These are phyloP conservation scores for Rhynchotus rufescens DNA, from an alignment of 2,797 vertebrate genomes.

Conservation along the genomic window DNA sequence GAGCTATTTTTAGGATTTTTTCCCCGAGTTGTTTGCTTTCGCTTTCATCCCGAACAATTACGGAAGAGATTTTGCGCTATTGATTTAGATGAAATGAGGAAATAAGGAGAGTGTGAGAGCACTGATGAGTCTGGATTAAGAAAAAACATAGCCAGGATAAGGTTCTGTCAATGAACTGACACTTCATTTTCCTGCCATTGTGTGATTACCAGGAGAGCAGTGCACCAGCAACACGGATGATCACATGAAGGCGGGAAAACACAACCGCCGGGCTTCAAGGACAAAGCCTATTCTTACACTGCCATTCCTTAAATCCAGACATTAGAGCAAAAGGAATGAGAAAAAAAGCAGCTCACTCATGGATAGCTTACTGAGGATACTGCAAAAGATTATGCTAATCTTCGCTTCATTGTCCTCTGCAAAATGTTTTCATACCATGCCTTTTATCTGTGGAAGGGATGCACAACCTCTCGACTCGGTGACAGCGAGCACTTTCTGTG, in stretches of 20 bases:
- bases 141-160: slow-evolving; percentile 86
- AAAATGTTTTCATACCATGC: slow-evolving; percentile 99
- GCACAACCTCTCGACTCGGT: slow-evolving; percentile 98
- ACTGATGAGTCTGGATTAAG: slow-evolving; percentile 85
- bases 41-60: slow-evolving; percentile 45
- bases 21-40: background rate
- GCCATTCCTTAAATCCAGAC: slow-evolving; percentile 90
- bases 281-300: slow-evolving; percentile 92
- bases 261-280: slow-evolving; percentile 90
- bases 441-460: slow-evolving; percentile 99
- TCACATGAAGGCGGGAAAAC: slow-evolving; percentile 97
- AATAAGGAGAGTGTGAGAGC: slow-evolving; percentile 18
- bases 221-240: slow-evolving; percentile 90
- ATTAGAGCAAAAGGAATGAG: slow-evolving; percentile 89
- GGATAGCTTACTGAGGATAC: slow-evolving; percentile 98
- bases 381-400: slow-evolving; percentile 99
- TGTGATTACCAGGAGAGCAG: slow-evolving; percentile 88
- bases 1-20: slow-evolving; percentile 34
- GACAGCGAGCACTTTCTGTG: slow-evolving; percentile 99
- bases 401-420: slow-evolving; percentile 92
- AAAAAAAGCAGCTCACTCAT: slow-evolving; percentile 89
- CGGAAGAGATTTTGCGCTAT: slow-evolving; percentile 52
- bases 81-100: slow-evolving; percentile 56
- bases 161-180: slow-evolving; percentile 88
- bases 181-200: slow-evolving; percentile 90